phyloP scores from a whole-genome alignment of 2,113 vertebrate species.

The Micromys minutus region DNA sequence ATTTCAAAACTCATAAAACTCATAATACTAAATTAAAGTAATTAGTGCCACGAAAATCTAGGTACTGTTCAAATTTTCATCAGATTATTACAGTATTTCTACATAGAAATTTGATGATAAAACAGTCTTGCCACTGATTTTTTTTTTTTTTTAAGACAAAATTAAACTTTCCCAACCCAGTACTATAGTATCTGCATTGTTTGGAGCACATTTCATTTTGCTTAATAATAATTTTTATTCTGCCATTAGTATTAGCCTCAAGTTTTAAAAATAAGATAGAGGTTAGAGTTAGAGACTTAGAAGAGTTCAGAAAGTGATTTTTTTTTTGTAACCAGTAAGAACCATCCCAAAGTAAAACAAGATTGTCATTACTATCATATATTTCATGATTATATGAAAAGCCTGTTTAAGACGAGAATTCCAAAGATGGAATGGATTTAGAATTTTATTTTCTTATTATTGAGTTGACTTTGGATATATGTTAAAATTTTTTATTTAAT shows the following conservation, averaged over 20 bases:
- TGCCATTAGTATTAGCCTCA: conserved; percentile 26
- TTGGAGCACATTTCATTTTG: conserved; percentile 4
- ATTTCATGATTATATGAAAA: conserved; percentile 55
- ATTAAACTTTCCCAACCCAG: conserved; percentile 15
- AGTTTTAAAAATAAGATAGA: conserved; percentile 45
- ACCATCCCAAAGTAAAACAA: conserved; percentile 2
- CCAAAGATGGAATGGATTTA: neutral
- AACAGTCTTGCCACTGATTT: neutral
- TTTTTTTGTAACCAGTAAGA: neutral
- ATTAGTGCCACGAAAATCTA: neutral
- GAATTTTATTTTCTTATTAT: conserved; percentile 43
- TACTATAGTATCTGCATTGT: neutral
- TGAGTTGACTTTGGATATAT: neutral
- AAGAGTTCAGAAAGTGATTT: conserved; percentile 22
- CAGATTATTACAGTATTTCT: conserved; percentile 29
- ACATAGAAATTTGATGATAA: conserved; percentile 48
- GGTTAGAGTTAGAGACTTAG: neutral
- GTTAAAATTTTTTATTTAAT: too few relatives aligned
- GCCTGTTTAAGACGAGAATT: neutral
- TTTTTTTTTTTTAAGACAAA: conserved; percentile 54
- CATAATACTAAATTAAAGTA: neutral
- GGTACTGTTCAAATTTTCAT: conserved; percentile 12
- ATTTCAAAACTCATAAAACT: conserved; percentile 49
- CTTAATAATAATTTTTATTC: conserved; percentile 15
- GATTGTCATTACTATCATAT: neutral